Evolutionary conservation across 2,888 invertebrate genomes (phyloP).

Genomic region (Epinotia nisella): DNA sequence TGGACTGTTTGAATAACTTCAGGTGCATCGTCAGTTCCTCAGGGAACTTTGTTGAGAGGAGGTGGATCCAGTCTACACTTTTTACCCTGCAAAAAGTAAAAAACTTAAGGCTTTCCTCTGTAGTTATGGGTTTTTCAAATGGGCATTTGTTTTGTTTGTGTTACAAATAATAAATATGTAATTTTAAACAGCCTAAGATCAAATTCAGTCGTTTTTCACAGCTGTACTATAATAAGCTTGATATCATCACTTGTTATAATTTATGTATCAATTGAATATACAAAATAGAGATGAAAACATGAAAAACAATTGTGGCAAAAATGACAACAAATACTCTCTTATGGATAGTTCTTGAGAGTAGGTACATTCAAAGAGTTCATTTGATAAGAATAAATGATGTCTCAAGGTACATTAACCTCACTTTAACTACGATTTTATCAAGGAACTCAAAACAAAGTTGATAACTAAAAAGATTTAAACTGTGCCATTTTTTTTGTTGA

Average conservation of each 20-base stretch:
- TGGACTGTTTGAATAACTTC: conserved; percentile 92
- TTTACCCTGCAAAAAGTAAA: conserved; percentile 82
- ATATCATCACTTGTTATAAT: too few species aligned
- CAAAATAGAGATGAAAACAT: background rate
- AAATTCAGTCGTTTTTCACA: too few species aligned
- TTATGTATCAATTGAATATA: too few species aligned
- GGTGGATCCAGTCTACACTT: conserved; percentile 95
- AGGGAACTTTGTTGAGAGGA: conserved; percentile 93
- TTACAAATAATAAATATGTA: too few species aligned
- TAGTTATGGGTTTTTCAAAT: too few species aligned
- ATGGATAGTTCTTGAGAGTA: background rate
- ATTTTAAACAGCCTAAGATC: too few species aligned
- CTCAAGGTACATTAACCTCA: conserved; percentile 12
- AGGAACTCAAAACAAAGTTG: background rate
- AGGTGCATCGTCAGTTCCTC: conserved; percentile 96
- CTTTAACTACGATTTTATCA: background rate
- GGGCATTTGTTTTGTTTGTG: too few species aligned
- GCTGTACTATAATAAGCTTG: too few species aligned
- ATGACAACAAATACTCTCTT: too few species aligned
- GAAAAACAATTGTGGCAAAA: background rate
- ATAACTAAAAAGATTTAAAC: too few species aligned
- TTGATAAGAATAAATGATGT: conserved; percentile 14
- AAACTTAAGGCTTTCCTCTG: too few species aligned
- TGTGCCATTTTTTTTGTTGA: too few species aligned
- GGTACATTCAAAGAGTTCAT: background rate